Percentiles rank a stretch among this genome's conserved stretches.
Evolutionary conservation across 2,113 vertebrate species (phyloP).

Genomic region (Mystacornis crossleyi): DNA sequence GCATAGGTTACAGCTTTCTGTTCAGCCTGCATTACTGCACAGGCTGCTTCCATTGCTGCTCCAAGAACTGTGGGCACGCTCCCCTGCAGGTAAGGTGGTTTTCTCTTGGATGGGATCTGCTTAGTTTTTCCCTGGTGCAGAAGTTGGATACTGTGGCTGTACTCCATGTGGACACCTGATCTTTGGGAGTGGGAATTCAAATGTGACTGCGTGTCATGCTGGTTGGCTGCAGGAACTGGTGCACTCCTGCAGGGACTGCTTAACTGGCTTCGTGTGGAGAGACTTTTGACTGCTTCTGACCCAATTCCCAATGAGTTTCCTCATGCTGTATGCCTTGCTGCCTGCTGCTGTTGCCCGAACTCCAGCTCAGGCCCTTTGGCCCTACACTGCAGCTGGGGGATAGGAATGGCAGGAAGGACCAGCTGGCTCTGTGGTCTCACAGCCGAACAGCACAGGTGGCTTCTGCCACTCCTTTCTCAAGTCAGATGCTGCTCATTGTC

Average conservation of each 20-base stretch:
- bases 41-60: background rate
- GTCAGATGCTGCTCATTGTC: background rate
- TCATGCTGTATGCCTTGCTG: accelerated
- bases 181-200: background rate
- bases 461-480: background rate
- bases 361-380: background rate
- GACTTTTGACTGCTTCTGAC: background rate
- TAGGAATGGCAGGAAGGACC: no score
- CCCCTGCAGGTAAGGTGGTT: background rate
- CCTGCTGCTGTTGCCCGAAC: background rate
- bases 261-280: background rate
- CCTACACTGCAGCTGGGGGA: accelerated
- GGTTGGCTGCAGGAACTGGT: background rate
- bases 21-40: background rate
- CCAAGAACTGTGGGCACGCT: background rate
- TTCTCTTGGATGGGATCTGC: background rate
- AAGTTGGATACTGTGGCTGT: background rate
- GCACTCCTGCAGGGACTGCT: background rate
- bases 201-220: accelerated
- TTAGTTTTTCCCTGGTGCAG: background rate
- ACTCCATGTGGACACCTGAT: accelerated
- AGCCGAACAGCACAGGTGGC: background rate
- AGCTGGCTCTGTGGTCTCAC: background rate
- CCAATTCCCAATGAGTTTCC: background rate
- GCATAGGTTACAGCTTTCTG: background rate